A percentile compares a stretch with the other conserved stretches of the same genome.
Evolutionary conservation across 2,888 invertebrate genomes (phyloP).

Genomic region (Lepidochitona cinerea): DNA sequence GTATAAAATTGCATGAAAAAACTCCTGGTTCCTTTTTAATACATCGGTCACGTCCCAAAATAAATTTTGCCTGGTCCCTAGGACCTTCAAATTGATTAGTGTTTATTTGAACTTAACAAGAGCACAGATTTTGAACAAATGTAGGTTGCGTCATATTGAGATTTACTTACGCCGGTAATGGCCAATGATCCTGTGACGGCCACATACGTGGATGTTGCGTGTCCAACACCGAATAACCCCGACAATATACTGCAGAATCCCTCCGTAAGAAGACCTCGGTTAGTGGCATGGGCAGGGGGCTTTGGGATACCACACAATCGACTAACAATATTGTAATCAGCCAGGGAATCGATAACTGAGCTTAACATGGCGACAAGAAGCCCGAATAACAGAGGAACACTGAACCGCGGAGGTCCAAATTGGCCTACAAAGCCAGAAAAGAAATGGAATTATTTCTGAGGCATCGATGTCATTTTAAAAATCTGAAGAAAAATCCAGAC

Average conservation of each 20-base stretch:
- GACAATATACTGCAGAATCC: constrained; percentile 86
- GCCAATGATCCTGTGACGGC: constrained; percentile 91
- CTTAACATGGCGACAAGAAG: constrained; percentile 55
- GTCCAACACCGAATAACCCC: constrained; percentile 87
- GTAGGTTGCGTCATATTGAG: no score
- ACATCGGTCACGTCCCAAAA: no score
- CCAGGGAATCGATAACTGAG: constrained; percentile 74
- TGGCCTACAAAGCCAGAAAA: constrained; percentile 41
- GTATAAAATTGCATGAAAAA: no score
- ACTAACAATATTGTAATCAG: constrained; percentile 91
- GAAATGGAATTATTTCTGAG: no score
- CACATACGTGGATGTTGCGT: constrained; percentile 89
- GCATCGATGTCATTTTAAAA: no score
- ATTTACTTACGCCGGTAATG: constrained; percentile 80
- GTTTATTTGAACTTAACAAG: no score
- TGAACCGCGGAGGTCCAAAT: constrained; percentile 52
- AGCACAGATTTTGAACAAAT: no score
- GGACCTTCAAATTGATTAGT: no score
- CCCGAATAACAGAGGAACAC: constrained; percentile 48
- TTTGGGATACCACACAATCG: constrained; percentile 79
- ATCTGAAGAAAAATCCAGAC: no score
- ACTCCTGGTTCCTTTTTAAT: no score
- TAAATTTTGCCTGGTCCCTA: no score
- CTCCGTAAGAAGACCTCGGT: constrained; percentile 80
- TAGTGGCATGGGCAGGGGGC: constrained; percentile 88